These are phyloP conservation scores for Pentalonia nigronervosa DNA, from an alignment of 1,140 invertebrate genomes.

Conservation along the genomic window DNA sequence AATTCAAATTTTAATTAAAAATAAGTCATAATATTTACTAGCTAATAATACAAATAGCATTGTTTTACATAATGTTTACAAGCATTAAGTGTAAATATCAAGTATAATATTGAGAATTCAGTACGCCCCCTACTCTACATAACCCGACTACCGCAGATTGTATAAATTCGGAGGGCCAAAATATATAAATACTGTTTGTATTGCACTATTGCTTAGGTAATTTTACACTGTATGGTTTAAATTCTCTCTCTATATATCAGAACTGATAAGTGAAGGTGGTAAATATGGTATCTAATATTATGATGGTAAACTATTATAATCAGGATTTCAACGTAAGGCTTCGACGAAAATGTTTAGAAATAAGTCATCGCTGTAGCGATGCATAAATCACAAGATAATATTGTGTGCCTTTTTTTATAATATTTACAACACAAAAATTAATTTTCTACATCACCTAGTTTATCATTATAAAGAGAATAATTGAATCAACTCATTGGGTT, in stretches of 20 bases:
- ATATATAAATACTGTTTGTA: too few relatives aligned
- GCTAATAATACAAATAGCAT: not conserved
- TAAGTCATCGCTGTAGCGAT: too few relatives aligned
- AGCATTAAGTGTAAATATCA: not conserved
- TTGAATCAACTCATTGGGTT: too few relatives aligned
- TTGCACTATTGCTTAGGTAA: not conserved
- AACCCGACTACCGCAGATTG: not conserved
- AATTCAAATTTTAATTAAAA: constrained; percentile 20
- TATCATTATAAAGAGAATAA: too few relatives aligned
- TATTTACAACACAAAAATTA: too few relatives aligned
- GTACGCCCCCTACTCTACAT: not conserved
- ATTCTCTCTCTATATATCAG: not conserved
- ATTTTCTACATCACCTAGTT: too few relatives aligned
- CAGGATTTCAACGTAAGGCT: not conserved
- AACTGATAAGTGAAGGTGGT: not conserved
- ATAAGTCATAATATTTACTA: not conserved
- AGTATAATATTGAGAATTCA: not conserved
- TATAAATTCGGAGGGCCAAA: too few relatives aligned
- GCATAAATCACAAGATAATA: too few relatives aligned
- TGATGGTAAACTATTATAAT: not conserved
- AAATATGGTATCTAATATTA: not conserved
- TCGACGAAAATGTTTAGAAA: not conserved
- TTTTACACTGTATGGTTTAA: not conserved
- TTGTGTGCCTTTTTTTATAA: too few relatives aligned
- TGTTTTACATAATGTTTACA: not conserved